Evolutionary conservation across 2,888 invertebrate genomes (phyloP).

Genomic region (Nephrotoma flavescens): DNA sequence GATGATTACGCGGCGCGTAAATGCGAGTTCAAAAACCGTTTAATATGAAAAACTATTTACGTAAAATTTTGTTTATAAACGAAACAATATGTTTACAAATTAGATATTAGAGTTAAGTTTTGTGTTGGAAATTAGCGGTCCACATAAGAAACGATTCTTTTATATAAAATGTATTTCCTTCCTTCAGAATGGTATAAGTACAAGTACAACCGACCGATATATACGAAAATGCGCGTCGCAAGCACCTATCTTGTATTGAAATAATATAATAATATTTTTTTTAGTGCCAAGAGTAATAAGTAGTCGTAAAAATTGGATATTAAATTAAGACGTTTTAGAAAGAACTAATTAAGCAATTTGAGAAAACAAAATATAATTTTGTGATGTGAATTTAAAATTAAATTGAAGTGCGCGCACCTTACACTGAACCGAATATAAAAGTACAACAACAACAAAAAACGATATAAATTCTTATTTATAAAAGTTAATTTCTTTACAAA

Average conservation of each 20-base stretch:
- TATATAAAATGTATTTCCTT: neutral
- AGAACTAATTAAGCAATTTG: neutral
- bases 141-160: neutral
- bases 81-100: neutral
- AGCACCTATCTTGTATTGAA: neutral
- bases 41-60: neutral
- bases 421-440: neutral
- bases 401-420: neutral
- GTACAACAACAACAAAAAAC: neutral
- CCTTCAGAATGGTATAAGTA: no score
- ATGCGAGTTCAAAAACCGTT: neutral
- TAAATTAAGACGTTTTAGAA: neutral
- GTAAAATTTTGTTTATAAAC: neutral
- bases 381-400: neutral
- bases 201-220: neutral
- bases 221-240: neutral
- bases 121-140: neutral
- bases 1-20: neutral
- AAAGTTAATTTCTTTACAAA: neutral
- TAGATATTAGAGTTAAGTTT: neutral
- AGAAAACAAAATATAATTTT: neutral
- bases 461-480: neutral
- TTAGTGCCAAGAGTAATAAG: neutral
- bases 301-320: neutral
- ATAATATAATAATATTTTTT: neutral